These are phyloP conservation scores for Sycophila texana DNA, from an alignment of 2,888 invertebrate genomes.

Conservation along the genomic window DNA sequence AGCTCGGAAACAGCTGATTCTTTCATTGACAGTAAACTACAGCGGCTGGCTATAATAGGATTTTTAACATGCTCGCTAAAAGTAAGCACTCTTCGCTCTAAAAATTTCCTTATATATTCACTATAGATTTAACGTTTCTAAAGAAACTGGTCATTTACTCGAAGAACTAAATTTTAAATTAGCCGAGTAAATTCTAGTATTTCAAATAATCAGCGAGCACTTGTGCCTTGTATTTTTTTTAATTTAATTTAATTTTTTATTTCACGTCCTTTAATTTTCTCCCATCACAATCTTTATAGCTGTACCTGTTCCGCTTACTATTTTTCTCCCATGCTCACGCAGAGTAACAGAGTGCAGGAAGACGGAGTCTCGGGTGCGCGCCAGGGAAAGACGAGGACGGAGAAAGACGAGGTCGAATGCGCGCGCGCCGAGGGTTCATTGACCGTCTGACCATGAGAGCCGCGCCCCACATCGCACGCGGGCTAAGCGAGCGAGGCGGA, in stretches of 20 bases:
- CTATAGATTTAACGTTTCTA: no score
- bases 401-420: conserved; percentile 40
- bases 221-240: no score
- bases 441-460: conserved; percentile 75
- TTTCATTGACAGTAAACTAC: conserved; percentile 22
- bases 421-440: conserved; percentile 66
- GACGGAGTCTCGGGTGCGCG: neutral
- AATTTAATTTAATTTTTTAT: no score
- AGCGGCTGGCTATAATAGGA: neutral
- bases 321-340: no score
- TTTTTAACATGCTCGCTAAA: neutral
- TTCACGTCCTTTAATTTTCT: no score
- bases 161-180: neutral
- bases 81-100: neutral
- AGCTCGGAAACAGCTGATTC: conserved; percentile 39
- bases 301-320: no score
- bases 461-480: conserved; percentile 71
- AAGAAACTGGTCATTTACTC: neutral
- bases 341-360: neutral
- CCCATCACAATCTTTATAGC: no score
- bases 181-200: no score
- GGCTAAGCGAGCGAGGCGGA: conserved; percentile 45
- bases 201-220: no score
- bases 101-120: no score
- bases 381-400: neutral